phyloP scores from a whole-genome alignment of 2,113 vertebrate genomes.

The Stomatorhinus ivindoensis region DNA sequence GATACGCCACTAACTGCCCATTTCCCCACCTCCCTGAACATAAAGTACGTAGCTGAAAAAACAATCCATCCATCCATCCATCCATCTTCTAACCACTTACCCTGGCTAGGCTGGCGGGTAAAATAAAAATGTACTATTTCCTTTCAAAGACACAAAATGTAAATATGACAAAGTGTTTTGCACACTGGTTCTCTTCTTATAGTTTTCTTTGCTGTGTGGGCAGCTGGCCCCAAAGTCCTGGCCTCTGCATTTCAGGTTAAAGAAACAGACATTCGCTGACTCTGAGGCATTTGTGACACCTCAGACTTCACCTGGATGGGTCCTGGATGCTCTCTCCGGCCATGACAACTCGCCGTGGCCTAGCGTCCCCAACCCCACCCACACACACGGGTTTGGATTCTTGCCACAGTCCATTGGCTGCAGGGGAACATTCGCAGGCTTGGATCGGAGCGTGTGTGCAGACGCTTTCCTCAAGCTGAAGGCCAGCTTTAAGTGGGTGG shows the following conservation, averaged over 20 bases:
- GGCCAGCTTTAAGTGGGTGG: background rate
- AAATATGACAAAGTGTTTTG: background rate
- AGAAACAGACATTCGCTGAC: background rate
- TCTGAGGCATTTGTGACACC: background rate
- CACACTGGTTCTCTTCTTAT: background rate
- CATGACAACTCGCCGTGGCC: background rate
- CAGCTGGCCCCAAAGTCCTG: background rate
- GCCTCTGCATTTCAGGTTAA: background rate
- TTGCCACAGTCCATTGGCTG: background rate
- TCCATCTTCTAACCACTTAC: background rate
- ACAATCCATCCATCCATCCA: background rate
- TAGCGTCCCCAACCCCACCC: background rate
- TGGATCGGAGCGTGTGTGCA: background rate
- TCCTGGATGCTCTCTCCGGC: background rate
- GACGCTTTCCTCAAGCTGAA: background rate
- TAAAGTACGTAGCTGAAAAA: background rate
- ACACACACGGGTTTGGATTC: background rate
- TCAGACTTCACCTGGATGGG: background rate
- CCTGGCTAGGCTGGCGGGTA: background rate
- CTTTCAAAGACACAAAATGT: background rate
- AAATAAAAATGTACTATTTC: background rate
- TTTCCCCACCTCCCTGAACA: background rate
- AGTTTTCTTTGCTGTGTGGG: background rate
- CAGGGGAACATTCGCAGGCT: background rate
- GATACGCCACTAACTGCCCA: background rate